These are phyloP conservation scores for Sinella curviseta DNA, from an alignment of 1,140 invertebrate species.

Conservation along the genomic window DNA sequence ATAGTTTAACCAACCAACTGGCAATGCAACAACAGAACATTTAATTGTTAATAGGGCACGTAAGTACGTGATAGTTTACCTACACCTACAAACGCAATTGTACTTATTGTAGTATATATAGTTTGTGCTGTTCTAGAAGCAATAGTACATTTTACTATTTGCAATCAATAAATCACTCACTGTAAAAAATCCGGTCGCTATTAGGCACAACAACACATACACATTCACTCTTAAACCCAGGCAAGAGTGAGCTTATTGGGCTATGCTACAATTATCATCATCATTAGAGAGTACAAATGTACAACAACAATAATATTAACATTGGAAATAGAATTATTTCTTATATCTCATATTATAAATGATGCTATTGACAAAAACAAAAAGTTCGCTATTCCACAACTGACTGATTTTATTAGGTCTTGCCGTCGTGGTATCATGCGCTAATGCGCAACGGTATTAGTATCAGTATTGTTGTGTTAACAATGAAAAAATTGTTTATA, in stretches of 20 bases:
- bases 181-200: background rate
- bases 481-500: background rate
- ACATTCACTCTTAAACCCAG: background rate
- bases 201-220: background rate
- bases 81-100: background rate
- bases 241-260: background rate
- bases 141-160: background rate
- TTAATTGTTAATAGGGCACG: background rate
- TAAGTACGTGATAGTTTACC: background rate
- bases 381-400: background rate
- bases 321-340: background rate
- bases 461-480: background rate
- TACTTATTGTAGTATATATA: background rate
- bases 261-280: no score
- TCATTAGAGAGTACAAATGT: no score
- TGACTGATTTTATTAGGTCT: background rate
- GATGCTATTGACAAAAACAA: constrained; percentile 16
- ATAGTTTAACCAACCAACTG: background rate
- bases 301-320: no score
- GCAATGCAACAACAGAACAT: background rate
- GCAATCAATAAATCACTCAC: background rate
- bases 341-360: no score
- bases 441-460: background rate
- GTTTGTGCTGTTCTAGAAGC: background rate
- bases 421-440: background rate